A percentile compares a stretch with the other conserved stretches of the same genome.
These are phyloP conservation scores for Cryptomyrus ogoouensis DNA, from an alignment of 2,113 vertebrate genomes.

Conservation along the genomic window DNA sequence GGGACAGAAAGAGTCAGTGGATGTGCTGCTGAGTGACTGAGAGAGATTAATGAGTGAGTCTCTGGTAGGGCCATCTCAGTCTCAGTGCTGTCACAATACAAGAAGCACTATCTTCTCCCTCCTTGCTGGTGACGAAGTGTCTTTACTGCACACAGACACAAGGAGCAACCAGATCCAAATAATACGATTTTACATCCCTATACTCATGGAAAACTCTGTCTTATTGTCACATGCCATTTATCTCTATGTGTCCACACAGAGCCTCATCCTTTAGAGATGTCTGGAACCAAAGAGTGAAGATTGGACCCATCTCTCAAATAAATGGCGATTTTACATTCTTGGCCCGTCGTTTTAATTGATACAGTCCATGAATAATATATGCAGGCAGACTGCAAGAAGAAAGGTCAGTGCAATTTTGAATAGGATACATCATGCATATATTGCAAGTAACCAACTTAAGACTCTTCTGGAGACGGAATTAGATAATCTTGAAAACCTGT, in stretches of 20 bases:
- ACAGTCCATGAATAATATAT: constrained; percentile 4
- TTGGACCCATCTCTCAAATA: neutral
- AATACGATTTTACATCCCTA: neutral
- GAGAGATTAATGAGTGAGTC: constrained; percentile 10
- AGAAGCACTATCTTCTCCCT: neutral
- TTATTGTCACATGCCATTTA: neutral
- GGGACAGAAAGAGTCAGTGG: neutral
- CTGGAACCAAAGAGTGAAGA: neutral
- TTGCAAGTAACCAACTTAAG: neutral
- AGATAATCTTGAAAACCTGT: neutral
- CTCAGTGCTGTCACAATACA: neutral
- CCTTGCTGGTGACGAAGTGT: neutral
- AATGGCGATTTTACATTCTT: neutral
- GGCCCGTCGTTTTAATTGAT: neutral
- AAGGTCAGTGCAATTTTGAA: constrained; percentile 15
- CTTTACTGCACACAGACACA: neutral
- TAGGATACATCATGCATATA: neutral
- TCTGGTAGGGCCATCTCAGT: neutral
- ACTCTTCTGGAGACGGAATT: neutral
- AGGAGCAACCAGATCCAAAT: neutral
- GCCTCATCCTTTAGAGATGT: neutral
- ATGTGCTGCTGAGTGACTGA: neutral
- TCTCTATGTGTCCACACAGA: neutral
- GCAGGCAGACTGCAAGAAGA: neutral
- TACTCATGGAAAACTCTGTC: neutral